Base-by-base conservation (phyloP, 2,888 invertebrate genomes). In the Unio pictorum region DNA sequence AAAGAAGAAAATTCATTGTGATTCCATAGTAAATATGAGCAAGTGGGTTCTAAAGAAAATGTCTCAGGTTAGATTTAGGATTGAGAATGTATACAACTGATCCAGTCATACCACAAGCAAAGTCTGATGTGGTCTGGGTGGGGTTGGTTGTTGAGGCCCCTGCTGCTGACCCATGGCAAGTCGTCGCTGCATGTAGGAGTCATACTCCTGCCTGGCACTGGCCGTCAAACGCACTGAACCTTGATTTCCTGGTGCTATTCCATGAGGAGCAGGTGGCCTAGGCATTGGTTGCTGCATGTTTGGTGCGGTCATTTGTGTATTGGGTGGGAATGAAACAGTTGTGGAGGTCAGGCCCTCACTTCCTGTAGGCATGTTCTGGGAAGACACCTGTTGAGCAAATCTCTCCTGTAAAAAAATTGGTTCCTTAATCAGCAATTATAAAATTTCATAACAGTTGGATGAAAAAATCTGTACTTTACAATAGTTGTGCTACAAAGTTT, bases 161-260 rank as follows among this genome's bases (percentile, higher is more conserved):
- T 70, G 77, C 59, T 65, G 78, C 59, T 64, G 83, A 30, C 71
- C 75, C 73, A 75, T 81, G 15, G 87, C 77, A 18, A 89, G 76
- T 45, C 88, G 74, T 61, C 84, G 81, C 77, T 88, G 87, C 85
- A 89, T 86, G 76, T 88, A 89, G 8, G 76, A 78, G 66, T 89
- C 89, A 77, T 89, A 89, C 73, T 89, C 89, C 76, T 87, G 88
- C 30, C 88, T 72, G 60, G 82, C 85, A 7, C 71, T 76, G 18
- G 72, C 72, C 4, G 76, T 75, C 56, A 81, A 73, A 15, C 77
- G 71, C n/a, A 67, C 77, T 18, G 81, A 71, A 57, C 68, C 74
- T n/a, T 57, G 71, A 54, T 61, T 68, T 1, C 75, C 78, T 4
- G 80, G 79, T 64, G 80, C 80, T 58, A 65, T 66, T 1, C 45